Evolutionary conservation across 2,888 invertebrate genomes (phyloP).

Genomic region (Hybos culiciformis): DNA sequence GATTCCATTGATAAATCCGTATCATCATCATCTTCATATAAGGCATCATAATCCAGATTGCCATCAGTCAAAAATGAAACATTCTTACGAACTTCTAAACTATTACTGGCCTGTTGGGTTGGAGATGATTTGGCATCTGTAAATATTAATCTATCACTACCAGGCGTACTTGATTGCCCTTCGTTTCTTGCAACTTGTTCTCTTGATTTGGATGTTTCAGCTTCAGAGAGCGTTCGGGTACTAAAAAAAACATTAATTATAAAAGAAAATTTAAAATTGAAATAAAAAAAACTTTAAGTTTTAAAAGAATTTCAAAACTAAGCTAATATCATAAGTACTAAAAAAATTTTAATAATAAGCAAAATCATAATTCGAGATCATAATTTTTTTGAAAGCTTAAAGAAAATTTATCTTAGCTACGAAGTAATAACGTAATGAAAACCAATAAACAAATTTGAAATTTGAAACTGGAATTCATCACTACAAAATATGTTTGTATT

Average conservation of each 20-base stretch:
- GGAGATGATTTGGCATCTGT: constrained; percentile 3
- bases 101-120: constrained; percentile 8
- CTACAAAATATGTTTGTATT: too few relatives aligned
- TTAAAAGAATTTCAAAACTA: too few relatives aligned
- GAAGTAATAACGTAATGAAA: too few relatives aligned
- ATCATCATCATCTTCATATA: constrained; percentile 84
- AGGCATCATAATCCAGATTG: constrained; percentile 68
- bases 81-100: constrained; percentile 1
- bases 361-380: too few relatives aligned
- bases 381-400: too few relatives aligned
- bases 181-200: constrained; percentile 7
- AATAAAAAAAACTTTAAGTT: too few relatives aligned
- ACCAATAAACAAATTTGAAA: too few relatives aligned
- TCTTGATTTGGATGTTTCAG: not conserved
- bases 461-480: too few relatives aligned
- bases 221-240: not conserved
- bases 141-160: constrained; percentile 3
- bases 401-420: too few relatives aligned
- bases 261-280: too few relatives aligned
- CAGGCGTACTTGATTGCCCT: not conserved
- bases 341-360: too few relatives aligned
- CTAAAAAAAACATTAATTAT: constrained; percentile 10
- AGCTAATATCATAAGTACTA: too few relatives aligned
- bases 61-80: constrained; percentile 47
- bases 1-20: constrained; percentile 86